Evolutionary conservation across 2,797 vertebrate species (phyloP).

Genomic region (Zenarchopterus dispar): DNA sequence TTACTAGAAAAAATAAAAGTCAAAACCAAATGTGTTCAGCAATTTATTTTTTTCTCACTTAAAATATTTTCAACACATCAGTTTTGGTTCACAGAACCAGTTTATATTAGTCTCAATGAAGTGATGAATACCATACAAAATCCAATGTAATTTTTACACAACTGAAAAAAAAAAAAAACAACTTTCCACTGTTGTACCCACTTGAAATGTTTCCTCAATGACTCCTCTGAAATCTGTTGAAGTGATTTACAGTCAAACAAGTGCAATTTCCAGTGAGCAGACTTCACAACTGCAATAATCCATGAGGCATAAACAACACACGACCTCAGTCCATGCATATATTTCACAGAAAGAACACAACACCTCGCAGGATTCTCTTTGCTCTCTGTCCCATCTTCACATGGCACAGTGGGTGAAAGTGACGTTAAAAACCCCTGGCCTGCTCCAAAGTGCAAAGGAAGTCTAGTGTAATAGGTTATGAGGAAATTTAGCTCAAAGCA

Average conservation of each 20-base stretch:
- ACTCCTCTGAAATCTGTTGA: slow-evolving; percentile 30
- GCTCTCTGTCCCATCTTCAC: slow-evolving; percentile 15
- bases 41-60: slow-evolving; percentile 75
- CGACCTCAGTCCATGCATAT: slow-evolving; percentile 55
- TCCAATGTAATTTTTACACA: slow-evolving; percentile 58
- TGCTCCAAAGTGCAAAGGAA: slow-evolving; percentile 34
- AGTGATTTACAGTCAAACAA: slow-evolving; percentile 61
- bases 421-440: slow-evolving; percentile 25
- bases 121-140: slow-evolving; percentile 73
- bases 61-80: slow-evolving; percentile 65
- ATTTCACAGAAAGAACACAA: slow-evolving; percentile 13
- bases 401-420: slow-evolving; percentile 28
- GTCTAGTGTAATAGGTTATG: slow-evolving; percentile 27
- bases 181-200: slow-evolving; percentile 41
- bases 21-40: slow-evolving; percentile 47
- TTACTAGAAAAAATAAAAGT: background rate
- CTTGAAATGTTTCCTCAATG: slow-evolving; percentile 43
- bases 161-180: slow-evolving; percentile 51
- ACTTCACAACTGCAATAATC: slow-evolving; percentile 59
- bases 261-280: slow-evolving; percentile 66
- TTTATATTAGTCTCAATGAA: slow-evolving; percentile 68
- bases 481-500: slow-evolving; percentile 50
- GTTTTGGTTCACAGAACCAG: slow-evolving; percentile 86
- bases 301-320: slow-evolving; percentile 51
- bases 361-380: slow-evolving; percentile 2